Percentiles rank a stretch among this genome's conserved stretches.
Conservation (phyloP, 2,888 invertebrate species). For the Drosophila fulvimacula region DNA sequence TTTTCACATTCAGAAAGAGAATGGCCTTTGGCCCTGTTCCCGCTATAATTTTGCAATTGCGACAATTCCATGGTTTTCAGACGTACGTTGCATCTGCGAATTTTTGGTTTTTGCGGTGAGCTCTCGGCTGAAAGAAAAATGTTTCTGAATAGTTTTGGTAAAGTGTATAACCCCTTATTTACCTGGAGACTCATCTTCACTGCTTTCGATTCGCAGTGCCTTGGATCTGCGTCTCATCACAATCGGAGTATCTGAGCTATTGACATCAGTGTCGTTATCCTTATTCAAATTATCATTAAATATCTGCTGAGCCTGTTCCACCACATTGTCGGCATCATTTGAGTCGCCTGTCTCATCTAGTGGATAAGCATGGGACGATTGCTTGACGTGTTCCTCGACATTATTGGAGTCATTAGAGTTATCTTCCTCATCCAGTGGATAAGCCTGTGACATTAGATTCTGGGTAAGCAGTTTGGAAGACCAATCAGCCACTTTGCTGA, state of each 20-base stretch:
- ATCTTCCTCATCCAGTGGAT: constrained; percentile 52
- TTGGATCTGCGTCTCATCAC: not conserved
- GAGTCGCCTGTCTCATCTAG: constrained; percentile 25
- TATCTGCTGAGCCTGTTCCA: constrained; percentile 9
- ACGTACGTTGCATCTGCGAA: constrained; percentile 14
- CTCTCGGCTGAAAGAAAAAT: constrained; percentile 13
- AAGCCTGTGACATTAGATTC: constrained; percentile 74
- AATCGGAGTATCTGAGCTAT: not conserved
- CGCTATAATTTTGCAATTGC: not conserved
- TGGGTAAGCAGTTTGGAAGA: constrained; percentile 76
- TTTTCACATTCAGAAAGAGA: not conserved
- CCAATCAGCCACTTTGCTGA: constrained; percentile 76
- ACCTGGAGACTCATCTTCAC: constrained; percentile 31
- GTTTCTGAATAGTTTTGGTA: not conserved
- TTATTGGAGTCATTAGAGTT: constrained; percentile 6
- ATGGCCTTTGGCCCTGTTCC: not conserved
- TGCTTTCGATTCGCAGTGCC: constrained; percentile 42
- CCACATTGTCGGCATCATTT: not conserved
- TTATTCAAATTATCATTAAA: constrained; percentile 1
- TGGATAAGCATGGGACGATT: constrained; percentile 69
- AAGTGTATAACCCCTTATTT: not conserved
- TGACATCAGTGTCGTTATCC: not conserved
- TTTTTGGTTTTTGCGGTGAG: not conserved
- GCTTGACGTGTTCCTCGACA: not conserved
- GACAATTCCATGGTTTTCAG: constrained; percentile 14